These are phyloP conservation scores for Tyto alba DNA, from an alignment of 2,113 vertebrate species.

Conservation along the genomic window DNA sequence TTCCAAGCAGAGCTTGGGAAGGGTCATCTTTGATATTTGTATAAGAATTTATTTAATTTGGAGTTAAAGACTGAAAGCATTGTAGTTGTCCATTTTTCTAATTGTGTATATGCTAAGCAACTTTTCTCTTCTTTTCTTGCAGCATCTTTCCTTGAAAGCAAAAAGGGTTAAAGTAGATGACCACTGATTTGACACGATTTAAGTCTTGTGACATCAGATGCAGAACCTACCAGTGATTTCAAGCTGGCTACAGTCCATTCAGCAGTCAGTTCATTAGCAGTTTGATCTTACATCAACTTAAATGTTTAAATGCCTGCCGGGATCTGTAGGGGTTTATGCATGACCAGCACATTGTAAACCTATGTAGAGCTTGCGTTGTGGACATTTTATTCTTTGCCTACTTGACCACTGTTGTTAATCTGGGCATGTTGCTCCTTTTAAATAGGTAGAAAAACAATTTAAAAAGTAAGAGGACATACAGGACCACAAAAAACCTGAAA, in stretches of 20 bases:
- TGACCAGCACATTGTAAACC: conserved; percentile 46
- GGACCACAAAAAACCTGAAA: background rate
- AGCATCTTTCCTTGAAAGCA: conserved; percentile 80
- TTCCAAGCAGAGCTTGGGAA: background rate
- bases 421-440: conserved; percentile 45
- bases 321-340: conserved; percentile 51
- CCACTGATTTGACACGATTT: conserved; percentile 50
- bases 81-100: background rate
- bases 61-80: background rate
- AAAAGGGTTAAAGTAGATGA: conserved; percentile 78
- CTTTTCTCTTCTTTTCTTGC: background rate
- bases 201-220: background rate
- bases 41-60: background rate
- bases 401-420: background rate
- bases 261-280: conserved; percentile 30
- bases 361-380: conserved; percentile 26
- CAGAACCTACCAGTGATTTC: conserved; percentile 20
- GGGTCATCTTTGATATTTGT: background rate
- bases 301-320: conserved; percentile 41
- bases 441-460: conserved; percentile 39
- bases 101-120: background rate
- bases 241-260: conserved; percentile 38
- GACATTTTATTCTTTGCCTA: background rate
- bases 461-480: conserved; percentile 10
- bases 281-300: background rate